Conservation (phyloP, 2,113 vertebrate genomes). For the Oncorhynchus masou region DNA sequence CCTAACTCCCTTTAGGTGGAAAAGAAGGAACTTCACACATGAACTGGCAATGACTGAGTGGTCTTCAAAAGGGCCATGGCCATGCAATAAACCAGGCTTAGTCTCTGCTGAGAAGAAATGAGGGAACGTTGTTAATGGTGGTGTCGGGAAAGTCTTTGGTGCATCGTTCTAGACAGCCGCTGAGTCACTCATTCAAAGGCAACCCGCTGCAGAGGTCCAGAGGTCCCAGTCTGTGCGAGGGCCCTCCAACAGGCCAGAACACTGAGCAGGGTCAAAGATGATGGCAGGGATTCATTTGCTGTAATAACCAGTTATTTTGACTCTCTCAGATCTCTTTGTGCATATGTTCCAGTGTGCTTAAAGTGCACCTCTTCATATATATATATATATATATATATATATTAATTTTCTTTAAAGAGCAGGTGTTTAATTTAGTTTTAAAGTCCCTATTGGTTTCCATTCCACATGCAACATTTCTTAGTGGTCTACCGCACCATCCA, state of each 20-base stretch:
- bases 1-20: too few species aligned
- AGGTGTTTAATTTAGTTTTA: slow-evolving; percentile 52
- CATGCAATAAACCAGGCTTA: too few species aligned
- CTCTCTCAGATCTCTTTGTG: slow-evolving; percentile 28
- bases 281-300: slow-evolving; percentile 25
- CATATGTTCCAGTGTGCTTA: slow-evolving; percentile 26
- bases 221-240: background rate
- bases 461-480: slow-evolving; percentile 48
- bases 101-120: too few species aligned
- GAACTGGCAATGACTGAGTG: too few species aligned
- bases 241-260: background rate
- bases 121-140: too few species aligned
- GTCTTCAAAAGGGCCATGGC: too few species aligned
- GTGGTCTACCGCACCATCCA: slow-evolving; percentile 56
- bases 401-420: slow-evolving; percentile 44
- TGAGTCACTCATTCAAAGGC: too few species aligned
- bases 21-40: too few species aligned
- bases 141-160: too few species aligned
- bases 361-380: slow-evolving; percentile 39
- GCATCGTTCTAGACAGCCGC: too few species aligned
- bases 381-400: slow-evolving; percentile 18
- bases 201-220: too few species aligned
- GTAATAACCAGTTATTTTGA: slow-evolving; percentile 37
- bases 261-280: slow-evolving; percentile 21
- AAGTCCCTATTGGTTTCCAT: slow-evolving; percentile 44